Conservation (phyloP, 2,888 invertebrate genomes). For the Oeneis ivallda region DNA sequence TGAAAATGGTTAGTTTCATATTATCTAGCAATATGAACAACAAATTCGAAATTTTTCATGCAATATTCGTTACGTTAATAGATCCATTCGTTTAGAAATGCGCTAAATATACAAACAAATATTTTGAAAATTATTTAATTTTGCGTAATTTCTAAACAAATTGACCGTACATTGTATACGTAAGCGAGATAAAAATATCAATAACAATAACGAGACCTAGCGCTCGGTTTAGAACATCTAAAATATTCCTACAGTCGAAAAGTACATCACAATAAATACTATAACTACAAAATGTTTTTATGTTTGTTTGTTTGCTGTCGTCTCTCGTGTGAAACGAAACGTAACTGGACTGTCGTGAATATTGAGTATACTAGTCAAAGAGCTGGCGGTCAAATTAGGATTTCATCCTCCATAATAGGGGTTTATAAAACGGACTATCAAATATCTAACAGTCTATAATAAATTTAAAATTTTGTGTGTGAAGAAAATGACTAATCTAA, state of each 20-base stretch:
- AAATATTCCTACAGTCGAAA: conserved; percentile 48
- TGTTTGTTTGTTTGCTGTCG: conserved; percentile 14
- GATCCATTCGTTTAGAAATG: conserved; percentile 7
- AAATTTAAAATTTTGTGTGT: too few species aligned
- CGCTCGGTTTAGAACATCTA: conserved; percentile 43
- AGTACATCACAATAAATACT: conserved; percentile 78
- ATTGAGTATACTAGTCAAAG: neutral
- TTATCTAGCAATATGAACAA: conserved; percentile 59
- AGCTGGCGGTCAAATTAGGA: conserved; percentile 5
- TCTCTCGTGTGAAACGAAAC: conserved; percentile 25
- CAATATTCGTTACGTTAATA: neutral
- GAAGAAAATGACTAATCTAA: too few species aligned
- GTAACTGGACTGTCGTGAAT: conserved; percentile 27
- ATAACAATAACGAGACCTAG: conserved; percentile 51
- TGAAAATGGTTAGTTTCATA: conserved; percentile 55
- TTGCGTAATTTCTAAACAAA: conserved; percentile 4
- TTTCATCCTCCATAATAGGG: neutral
- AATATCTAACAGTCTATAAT: too few species aligned
- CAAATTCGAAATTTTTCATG: conserved; percentile 44
- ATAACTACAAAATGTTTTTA: conserved; percentile 53
- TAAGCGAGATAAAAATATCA: conserved; percentile 47
- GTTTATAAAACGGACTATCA: too few species aligned
- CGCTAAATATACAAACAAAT: neutral
- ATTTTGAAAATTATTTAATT: neutral
- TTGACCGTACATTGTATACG: conserved; percentile 27